Percentiles rank a stretch among this genome's conserved stretches.
Conservation (phyloP, 2,888 invertebrate species). For the Meganola albula region DNA sequence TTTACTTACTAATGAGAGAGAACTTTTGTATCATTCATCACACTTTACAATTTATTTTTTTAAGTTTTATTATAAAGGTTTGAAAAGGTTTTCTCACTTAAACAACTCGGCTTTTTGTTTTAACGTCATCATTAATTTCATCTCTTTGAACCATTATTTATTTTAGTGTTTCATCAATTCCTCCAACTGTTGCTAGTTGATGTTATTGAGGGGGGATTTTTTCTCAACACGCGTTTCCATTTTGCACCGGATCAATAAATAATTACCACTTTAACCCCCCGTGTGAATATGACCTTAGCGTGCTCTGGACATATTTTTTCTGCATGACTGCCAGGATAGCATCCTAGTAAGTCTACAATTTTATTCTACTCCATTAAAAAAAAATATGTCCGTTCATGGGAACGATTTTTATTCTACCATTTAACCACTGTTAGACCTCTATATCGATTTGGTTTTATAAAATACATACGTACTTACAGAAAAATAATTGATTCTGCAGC, state of each 20-base stretch:
- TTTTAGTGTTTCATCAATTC: background rate
- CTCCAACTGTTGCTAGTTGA: conserved; percentile 23
- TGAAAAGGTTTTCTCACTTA: no score
- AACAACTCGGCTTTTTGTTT: no score
- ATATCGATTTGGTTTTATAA: no score
- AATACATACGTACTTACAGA: no score
- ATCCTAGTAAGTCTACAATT: background rate
- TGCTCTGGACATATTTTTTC: conserved; percentile 24
- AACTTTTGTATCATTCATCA: no score
- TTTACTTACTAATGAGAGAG: no score
- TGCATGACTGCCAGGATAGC: background rate
- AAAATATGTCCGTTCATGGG: conserved; percentile 7
- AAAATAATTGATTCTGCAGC: conserved; percentile 37
- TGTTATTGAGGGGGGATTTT: conserved; percentile 48
- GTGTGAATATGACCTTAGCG: conserved; percentile 61
- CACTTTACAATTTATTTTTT: no score
- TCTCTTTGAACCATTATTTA: background rate
- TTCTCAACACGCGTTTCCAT: conserved; percentile 33
- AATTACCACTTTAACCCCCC: conserved; percentile 45
- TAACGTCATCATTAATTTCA: no score
- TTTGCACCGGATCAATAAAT: conserved; percentile 64
- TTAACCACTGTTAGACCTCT: no score
- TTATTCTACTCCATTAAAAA: conserved; percentile 9
- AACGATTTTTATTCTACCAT: background rate
- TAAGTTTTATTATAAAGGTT: no score